Conservation (phyloP, 2,888 invertebrate genomes). For the Dryobota labecula region DNA sequence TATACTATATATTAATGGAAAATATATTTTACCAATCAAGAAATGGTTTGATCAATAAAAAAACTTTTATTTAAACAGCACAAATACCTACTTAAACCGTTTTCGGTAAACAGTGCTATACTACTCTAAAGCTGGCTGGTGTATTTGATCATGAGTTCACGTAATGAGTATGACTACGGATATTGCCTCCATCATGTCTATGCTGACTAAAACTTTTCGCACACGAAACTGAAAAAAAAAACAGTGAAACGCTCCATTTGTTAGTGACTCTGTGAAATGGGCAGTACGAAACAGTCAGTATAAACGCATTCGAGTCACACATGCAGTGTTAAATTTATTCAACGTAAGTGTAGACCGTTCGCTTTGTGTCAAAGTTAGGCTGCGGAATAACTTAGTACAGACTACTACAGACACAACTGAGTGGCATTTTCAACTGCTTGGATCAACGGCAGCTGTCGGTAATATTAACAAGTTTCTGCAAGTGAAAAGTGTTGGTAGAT, state of each 20-base stretch:
- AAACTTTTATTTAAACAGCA: too few relatives aligned
- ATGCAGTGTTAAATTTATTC: conserved; percentile 71
- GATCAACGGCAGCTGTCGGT: conserved; percentile 38
- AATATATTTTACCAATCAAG: too few relatives aligned
- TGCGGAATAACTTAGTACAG: conserved; percentile 53
- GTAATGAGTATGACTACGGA: not conserved
- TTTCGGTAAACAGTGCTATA: too few relatives aligned
- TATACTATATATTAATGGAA: too few relatives aligned
- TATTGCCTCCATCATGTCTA: not conserved
- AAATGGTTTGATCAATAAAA: too few relatives aligned
- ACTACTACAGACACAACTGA: conserved; percentile 46
- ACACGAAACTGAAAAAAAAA: not conserved
- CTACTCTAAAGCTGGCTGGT: too few relatives aligned
- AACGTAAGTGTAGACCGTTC: conserved; percentile 69
- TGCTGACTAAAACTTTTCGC: not conserved
- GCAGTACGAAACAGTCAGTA: conserved; percentile 52
- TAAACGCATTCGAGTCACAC: conserved; percentile 73
- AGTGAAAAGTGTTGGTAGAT: not conserved
- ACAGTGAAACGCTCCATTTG: conserved; percentile 13
- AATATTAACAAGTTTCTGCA: conserved; percentile 8
- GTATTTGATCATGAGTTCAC: too few relatives aligned
- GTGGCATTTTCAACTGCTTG: conserved; percentile 58
- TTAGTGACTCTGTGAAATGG: conserved; percentile 25
- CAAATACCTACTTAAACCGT: too few relatives aligned
- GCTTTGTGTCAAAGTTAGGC: conserved; percentile 75